Conservation (phyloP, 2,113 vertebrate genomes). For the Origma solitaria region DNA sequence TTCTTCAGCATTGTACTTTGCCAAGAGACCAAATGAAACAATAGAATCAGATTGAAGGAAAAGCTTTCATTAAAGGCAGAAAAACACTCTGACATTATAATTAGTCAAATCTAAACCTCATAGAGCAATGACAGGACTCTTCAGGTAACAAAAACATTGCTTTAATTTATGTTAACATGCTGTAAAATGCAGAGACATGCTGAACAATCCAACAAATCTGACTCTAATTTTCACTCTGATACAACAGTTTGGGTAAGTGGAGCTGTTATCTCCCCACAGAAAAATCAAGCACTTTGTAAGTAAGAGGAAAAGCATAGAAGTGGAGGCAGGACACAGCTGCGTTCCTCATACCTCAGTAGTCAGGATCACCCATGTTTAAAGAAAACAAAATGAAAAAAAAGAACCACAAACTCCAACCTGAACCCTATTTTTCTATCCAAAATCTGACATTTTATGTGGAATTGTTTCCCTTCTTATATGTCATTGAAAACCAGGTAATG, state of each 20-base stretch:
- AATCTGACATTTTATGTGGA: background rate
- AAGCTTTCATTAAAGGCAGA: background rate
- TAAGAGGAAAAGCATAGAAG: background rate
- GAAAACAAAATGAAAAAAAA: background rate
- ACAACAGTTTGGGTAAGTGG: background rate
- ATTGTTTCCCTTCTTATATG: background rate
- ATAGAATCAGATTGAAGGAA: background rate
- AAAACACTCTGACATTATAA: conserved; percentile 17
- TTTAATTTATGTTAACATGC: conserved; percentile 35
- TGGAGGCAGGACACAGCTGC: background rate
- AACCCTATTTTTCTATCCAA: background rate
- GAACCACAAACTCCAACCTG: background rate
- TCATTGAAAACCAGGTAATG: background rate
- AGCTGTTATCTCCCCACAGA: background rate
- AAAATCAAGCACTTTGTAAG: background rate
- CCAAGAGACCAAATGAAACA: conserved; percentile 9
- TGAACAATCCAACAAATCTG: conserved; percentile 6
- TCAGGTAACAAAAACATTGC: background rate
- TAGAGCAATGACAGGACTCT: background rate
- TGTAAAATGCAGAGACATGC: conserved; percentile 2
- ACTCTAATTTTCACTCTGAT: conserved; percentile 1
- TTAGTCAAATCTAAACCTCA: conserved; percentile 11
- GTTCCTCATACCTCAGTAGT: background rate
- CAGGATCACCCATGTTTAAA: background rate
- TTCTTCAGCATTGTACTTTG: background rate